These are phyloP conservation scores for Bubo blakistoni DNA, from an alignment of 2,113 vertebrate species.

Conservation along the genomic window DNA sequence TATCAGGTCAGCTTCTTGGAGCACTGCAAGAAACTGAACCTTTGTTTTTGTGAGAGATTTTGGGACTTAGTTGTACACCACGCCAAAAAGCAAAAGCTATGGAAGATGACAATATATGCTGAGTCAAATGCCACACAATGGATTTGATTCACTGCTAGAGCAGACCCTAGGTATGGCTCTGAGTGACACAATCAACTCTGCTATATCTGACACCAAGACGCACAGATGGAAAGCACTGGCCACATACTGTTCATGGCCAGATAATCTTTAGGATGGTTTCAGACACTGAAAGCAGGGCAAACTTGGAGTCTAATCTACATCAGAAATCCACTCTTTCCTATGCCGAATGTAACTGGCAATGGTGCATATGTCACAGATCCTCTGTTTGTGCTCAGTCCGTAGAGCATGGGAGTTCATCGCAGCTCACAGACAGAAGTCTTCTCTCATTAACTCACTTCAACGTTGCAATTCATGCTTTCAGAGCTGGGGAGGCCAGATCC, in stretches of 20 bases:
- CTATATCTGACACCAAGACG: background rate
- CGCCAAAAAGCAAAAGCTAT: background rate
- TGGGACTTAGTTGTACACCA: background rate
- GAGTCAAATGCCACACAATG: background rate
- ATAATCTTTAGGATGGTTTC: background rate
- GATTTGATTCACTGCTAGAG: background rate
- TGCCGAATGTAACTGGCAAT: background rate
- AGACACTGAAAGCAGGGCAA: background rate
- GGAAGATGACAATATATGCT: background rate
- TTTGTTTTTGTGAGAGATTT: background rate
- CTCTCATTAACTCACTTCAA: background rate
- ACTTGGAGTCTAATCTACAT: background rate
- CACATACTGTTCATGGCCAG: fast-evolving
- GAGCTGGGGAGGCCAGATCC: background rate
- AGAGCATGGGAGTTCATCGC: background rate
- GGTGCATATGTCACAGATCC: background rate
- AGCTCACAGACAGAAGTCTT: background rate
- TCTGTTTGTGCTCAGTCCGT: background rate
- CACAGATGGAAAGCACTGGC: background rate
- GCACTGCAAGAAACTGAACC: fast-evolving
- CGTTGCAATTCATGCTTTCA: background rate
- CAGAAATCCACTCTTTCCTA: background rate
- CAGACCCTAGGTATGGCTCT: background rate
- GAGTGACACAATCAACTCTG: background rate
- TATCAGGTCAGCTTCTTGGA: background rate